Evolutionary conservation across 2,797 vertebrate species (phyloP).

Genomic region (Notamacropus eugenii): DNA sequence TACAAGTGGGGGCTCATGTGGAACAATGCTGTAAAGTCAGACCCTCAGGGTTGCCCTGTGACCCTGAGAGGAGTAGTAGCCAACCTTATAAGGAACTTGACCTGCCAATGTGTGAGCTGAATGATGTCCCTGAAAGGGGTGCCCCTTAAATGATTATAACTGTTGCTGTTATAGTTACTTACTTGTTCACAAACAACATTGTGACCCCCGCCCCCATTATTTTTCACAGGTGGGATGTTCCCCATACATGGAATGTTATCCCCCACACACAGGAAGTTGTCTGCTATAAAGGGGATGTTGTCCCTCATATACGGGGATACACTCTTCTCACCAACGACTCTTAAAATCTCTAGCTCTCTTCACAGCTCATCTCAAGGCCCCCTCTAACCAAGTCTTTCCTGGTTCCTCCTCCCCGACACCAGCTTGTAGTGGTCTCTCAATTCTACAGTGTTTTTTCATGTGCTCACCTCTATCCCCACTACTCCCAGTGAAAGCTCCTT

Average conservation of each 20-base stretch:
- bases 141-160: too few species aligned
- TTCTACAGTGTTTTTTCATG: not conserved
- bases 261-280: too few species aligned
- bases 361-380: not conserved
- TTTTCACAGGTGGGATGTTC: not conserved
- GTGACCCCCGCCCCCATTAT: not conserved
- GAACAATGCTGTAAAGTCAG: not conserved
- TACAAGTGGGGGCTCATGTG: not conserved
- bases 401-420: too few species aligned
- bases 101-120: not conserved
- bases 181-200: not conserved
- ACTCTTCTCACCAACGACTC: not conserved
- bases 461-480: not conserved
- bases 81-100: not conserved
- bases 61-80: not conserved
- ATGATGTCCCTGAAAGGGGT: not conserved
- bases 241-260: not conserved
- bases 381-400: not conserved
- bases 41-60: not conserved
- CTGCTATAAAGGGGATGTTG: too few species aligned
- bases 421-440: not conserved
- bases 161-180: rapidly evolving
- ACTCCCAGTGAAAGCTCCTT: not conserved
- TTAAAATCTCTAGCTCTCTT: not conserved
- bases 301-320: too few species aligned